Base-by-base conservation (phyloP, 2,797 vertebrate genomes). In the Tamandua tetradactyla region DNA sequence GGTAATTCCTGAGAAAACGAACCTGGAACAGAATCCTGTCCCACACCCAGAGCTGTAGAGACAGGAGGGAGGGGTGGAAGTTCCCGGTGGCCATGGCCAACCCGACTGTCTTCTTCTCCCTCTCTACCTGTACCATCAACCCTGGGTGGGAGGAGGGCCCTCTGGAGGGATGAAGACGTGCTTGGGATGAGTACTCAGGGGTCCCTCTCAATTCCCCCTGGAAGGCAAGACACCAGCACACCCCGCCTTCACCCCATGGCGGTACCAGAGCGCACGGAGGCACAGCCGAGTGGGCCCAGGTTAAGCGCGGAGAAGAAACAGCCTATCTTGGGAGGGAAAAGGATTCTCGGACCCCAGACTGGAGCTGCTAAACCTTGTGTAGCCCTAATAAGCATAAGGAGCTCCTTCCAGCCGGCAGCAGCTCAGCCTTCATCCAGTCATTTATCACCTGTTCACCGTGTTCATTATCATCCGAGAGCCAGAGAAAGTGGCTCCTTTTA, bases 401-500 rank as follows among this genome's bases (percentile, higher is more conserved):
- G 91, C 35, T 94, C 88, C 91, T 89, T 94, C 72, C 40, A 91
- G 57, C 87, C 88, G 81, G 94, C 97, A 95, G 35, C 85, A 89
- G 57, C 84, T 25, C 52, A 89, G 75, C 55, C 93, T 83, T 57
- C 49, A 1, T 71, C 22, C 74, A 52, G 82, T 92, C 95, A 95
- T 90, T 96, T 96, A 90, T 93, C 94, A 88, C 12, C 80, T 3
- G 2, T 37, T 44, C 40, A 69, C 74, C 0, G 0, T 85, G 62
- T 76, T 87, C 75, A 82, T 94, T 74, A 76, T 35, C 64, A 35
- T 89, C 40, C 57, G 79, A 96, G 30, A 96, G 91, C 69, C 95
- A 91, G 95, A 92, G 94, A 96, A 97, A 98, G 90, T 49, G 96
- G 4, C 35, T 91, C 9, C 72, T 69, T 80, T 92, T 94, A 71